phyloP scores from a whole-genome alignment of 2,888 invertebrate species.

The Corythucha ciliata region DNA sequence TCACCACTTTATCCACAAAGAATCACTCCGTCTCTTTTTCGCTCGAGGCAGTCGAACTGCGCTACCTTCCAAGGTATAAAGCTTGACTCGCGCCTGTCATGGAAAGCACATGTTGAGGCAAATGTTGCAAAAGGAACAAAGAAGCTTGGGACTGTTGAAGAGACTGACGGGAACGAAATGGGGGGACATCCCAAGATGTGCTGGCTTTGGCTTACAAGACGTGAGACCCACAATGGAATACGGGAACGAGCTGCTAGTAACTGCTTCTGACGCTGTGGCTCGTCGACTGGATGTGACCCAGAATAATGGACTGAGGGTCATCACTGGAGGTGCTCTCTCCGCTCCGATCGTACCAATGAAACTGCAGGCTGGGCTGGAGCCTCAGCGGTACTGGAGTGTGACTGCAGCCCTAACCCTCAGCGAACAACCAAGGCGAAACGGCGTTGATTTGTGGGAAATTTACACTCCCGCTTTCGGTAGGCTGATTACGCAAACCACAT shows the following conservation, averaged over 20 bases:
- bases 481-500: constrained; percentile 1
- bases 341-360: constrained; percentile 2
- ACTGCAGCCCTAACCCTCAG: constrained; percentile 1
- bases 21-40: not conserved
- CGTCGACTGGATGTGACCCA: constrained; percentile 1
- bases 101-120: not conserved
- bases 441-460: not conserved
- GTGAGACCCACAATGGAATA: constrained; percentile 11
- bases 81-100: not conserved
- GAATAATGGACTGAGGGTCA: not conserved
- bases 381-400: not conserved
- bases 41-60: not conserved
- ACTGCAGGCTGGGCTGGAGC: not conserved
- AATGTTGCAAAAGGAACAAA: not conserved
- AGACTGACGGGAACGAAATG: not conserved
- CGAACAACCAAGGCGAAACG: not conserved
- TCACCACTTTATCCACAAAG: not conserved
- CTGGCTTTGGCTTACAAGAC: too few relatives aligned
- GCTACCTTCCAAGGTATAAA: not conserved
- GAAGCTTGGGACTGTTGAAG: not conserved
- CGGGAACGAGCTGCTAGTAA: constrained; percentile 7
- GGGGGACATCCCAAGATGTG: constrained; percentile 2
- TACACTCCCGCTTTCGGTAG: not conserved
- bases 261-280: not conserved
- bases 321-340: not conserved